Evolutionary conservation across 2,797 vertebrate genomes (phyloP), one percentile per base, ranked within the genome.

Genomic region (Melanotaenia pygmaea): DNA sequence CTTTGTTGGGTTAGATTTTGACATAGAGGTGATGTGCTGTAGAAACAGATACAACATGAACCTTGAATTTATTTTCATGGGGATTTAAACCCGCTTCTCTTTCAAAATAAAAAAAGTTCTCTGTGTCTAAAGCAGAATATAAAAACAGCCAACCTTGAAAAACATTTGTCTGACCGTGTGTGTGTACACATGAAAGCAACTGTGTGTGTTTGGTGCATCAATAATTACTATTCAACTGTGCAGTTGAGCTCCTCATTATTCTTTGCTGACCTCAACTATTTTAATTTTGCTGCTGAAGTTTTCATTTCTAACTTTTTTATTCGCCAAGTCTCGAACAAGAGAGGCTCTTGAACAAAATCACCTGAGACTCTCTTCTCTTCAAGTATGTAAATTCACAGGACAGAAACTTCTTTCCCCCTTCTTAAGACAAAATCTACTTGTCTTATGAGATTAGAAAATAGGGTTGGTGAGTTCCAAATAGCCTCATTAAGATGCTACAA

Each of bases 251-350:
- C 76, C 45, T 84, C 74, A 83, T 88, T 83, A 76, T 61, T 87
- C 78, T 72, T 66, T 79, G 7, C 74, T 80, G 83, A 88, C 78
- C 85, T 80, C 64, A 5, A 22, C 50, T 0, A 2, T 37, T 80
- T 78, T 72, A 78, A 87, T 86, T 87, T 77, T 11, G 20, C 61
- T 5, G 67, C 76, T 37, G 40, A 85, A 77, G 83, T 86, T 88
- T 81, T 77, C 50, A 85, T 87, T 74, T 83, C 56, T 71, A 76
- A 85, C 83, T 77, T 86, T 64, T 75, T 70, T 82, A 72, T 68
- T 0, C 1, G 22, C 0, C 16, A 50, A 62, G 26, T 43, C 34
- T 30, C 2, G 12, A 32, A 59, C 65, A 3, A 1, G 37, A 75
- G 70, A 60, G 66, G 76, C 62, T 8, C 12, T 45, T n/a, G 34